phyloP scores from a whole-genome alignment of 1,140 invertebrate genomes.

The Reticulitermes speratus region DNA sequence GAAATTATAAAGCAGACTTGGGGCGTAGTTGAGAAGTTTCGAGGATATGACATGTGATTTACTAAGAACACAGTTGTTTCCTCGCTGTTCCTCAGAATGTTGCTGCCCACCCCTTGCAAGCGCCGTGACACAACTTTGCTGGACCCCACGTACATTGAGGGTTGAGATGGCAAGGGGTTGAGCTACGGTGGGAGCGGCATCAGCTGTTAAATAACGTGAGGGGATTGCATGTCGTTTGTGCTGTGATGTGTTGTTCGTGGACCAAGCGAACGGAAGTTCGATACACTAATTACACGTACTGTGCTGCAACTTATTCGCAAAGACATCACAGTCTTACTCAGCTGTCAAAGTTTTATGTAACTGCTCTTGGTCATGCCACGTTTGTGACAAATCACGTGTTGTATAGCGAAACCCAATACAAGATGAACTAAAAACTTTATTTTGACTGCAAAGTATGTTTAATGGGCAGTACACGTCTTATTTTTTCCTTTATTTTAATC shows the following conservation, averaged over 20 bases:
- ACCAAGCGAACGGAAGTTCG: not conserved
- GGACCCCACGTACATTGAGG: not conserved
- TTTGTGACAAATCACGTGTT: not conserved
- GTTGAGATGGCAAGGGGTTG: constrained; percentile 2
- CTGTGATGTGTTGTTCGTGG: not conserved
- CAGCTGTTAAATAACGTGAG: constrained; percentile 15
- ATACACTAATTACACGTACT: not conserved
- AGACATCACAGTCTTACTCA: not conserved
- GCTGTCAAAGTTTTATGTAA: not conserved
- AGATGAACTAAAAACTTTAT: too few relatives aligned
- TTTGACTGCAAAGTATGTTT: too few relatives aligned
- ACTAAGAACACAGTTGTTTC: not conserved
- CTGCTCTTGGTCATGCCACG: not conserved
- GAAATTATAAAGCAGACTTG: too few relatives aligned
- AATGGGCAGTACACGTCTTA: too few relatives aligned
- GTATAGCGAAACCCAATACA: not conserved
- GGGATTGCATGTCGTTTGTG: not conserved
- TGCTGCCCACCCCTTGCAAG: not conserved
- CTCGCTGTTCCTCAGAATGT: not conserved
- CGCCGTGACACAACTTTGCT: not conserved
- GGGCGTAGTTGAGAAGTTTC: too few relatives aligned
- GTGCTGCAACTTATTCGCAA: not conserved
- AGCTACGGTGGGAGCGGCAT: not conserved
- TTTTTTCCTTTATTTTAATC: too few relatives aligned
- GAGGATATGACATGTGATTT: too few relatives aligned